These are phyloP conservation scores for Leptarthrus brevirostris DNA, from an alignment of 2,888 invertebrate species.

Conservation along the genomic window DNA sequence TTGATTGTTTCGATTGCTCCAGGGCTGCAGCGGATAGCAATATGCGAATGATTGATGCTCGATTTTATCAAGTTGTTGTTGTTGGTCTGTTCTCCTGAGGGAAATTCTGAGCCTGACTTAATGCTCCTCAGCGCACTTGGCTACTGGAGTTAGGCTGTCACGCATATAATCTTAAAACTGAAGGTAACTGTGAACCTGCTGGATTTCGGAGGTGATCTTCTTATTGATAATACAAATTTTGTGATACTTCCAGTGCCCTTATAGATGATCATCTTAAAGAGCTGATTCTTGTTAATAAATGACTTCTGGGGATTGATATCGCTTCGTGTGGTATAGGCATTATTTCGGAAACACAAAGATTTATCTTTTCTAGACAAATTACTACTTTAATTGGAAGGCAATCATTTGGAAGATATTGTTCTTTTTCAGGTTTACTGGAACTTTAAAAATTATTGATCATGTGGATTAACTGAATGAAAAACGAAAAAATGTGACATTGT, in stretches of 20 bases:
- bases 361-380: conserved; percentile 27
- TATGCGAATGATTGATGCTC: conserved; percentile 44
- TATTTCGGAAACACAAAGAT: conserved; percentile 17
- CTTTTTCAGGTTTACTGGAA: too few relatives aligned
- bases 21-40: conserved; percentile 9
- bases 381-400: too few relatives aligned
- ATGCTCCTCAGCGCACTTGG: not conserved
- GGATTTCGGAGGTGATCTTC: conserved; percentile 28
- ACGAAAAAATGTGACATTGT: too few relatives aligned
- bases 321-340: not conserved
- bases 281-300: conserved; percentile 29
- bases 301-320: conserved; percentile 31
- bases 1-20: conserved; percentile 27
- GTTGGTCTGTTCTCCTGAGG: conserved; percentile 43
- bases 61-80: conserved; percentile 47
- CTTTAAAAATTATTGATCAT: too few relatives aligned
- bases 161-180: conserved; percentile 5
- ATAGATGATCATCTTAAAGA: conserved; percentile 19
- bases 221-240: conserved; percentile 8
- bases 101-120: conserved; percentile 16
- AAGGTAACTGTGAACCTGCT: conserved; percentile 42
- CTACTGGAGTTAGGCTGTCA: conserved; percentile 31
- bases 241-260: conserved; percentile 16
- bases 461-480: too few relatives aligned
- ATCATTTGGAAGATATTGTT: too few relatives aligned